These are phyloP conservation scores for Indicator maculatus DNA, from an alignment of 2,113 vertebrate species.

Conservation along the genomic window DNA sequence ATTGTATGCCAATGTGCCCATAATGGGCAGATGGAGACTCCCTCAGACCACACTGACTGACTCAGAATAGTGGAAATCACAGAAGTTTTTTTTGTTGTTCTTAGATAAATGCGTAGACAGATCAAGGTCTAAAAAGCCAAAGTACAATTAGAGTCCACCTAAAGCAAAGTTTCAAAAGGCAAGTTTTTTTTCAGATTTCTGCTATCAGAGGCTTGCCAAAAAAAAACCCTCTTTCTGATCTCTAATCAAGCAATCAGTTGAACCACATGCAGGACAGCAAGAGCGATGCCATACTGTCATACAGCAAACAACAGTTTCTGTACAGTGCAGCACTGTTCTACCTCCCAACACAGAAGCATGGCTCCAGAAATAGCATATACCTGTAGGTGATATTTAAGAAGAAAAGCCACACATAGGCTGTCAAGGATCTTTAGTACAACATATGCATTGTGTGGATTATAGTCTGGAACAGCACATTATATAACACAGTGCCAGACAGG, in stretches of 20 bases:
- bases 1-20: background rate
- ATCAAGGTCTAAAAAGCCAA: background rate
- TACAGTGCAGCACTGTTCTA: background rate
- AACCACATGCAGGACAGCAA: background rate
- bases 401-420: background rate
- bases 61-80: background rate
- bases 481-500: constrained; percentile 7
- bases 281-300: background rate
- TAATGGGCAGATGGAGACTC: background rate
- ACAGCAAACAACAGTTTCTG: background rate
- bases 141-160: background rate
- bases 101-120: background rate
- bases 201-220: background rate
- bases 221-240: constrained; percentile 3
- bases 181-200: background rate
- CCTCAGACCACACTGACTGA: background rate
- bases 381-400: constrained; percentile 40
- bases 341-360: background rate
- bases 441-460: constrained; percentile 1
- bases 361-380: constrained; percentile 32
- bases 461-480: background rate
- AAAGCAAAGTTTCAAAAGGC: background rate
- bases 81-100: background rate
- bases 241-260: background rate
- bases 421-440: constrained; percentile 25